A percentile compares a stretch with the other conserved stretches of the same genome.
These are phyloP conservation scores for Agrotis ipsilon DNA, from an alignment of 2,888 invertebrate species.

Conservation along the genomic window DNA sequence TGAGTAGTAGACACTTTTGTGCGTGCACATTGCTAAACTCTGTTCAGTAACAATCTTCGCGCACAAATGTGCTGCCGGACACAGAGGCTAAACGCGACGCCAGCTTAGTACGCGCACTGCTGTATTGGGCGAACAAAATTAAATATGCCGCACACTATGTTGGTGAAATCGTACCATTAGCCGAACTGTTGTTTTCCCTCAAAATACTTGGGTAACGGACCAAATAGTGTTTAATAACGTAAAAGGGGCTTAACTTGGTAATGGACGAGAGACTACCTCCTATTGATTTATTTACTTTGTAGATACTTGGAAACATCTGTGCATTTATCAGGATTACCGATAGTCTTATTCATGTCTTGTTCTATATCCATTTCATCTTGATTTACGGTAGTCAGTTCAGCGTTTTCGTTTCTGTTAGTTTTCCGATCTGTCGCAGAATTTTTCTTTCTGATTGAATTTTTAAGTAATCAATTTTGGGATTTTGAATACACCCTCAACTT, in stretches of 20 bases:
- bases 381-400: neutral
- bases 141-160: no score
- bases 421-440: neutral
- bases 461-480: no score
- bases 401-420: neutral
- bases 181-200: constrained; percentile 15
- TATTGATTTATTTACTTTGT: constrained; percentile 29
- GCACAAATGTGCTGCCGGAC: no score
- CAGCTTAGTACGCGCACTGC: no score
- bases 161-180: constrained; percentile 1
- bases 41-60: no score
- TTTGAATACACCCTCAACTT: no score
- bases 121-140: no score
- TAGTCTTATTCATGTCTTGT: neutral
- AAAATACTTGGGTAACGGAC: constrained; percentile 42
- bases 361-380: constrained; percentile 2
- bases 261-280: constrained; percentile 27
- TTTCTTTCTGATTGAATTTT: neutral
- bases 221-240: constrained; percentile 38
- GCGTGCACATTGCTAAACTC: no score
- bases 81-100: no score
- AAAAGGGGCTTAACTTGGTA: constrained; percentile 31
- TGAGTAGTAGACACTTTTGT: no score
- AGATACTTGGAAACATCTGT: constrained; percentile 8
- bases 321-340: constrained; percentile 28